These are phyloP conservation scores for Anguilla rostrata DNA, from an alignment of 2,113 vertebrate species.

Conservation along the genomic window DNA sequence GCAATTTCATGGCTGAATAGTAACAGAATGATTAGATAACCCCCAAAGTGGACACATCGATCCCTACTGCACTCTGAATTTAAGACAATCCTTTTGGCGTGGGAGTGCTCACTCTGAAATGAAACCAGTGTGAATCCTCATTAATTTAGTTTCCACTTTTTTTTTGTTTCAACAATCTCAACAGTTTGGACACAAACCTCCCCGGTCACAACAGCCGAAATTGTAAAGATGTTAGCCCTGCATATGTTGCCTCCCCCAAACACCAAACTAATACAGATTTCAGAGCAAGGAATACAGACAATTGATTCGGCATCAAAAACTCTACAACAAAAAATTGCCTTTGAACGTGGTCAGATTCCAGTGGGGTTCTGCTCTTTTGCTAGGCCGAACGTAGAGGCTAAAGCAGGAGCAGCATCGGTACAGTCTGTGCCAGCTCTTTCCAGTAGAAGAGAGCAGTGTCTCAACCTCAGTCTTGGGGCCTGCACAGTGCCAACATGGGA, in stretches of 20 bases:
- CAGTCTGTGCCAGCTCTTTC: too few species aligned
- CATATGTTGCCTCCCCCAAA: neutral
- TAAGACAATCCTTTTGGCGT: neutral
- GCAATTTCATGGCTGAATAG: conserved; percentile 10
- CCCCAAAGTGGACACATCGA: neutral
- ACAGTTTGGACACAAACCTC: neutral
- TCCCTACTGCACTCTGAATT: neutral
- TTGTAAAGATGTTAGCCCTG: neutral
- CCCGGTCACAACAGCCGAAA: too few species aligned
- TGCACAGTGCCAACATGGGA: too few species aligned
- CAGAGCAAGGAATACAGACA: neutral
- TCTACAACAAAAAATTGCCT: too few species aligned
- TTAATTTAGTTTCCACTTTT: too few species aligned
- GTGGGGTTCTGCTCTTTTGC: too few species aligned
- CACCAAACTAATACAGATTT: neutral
- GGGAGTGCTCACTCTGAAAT: neutral
- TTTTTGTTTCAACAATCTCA: neutral
- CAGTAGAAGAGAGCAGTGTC: too few species aligned
- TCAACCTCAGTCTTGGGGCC: too few species aligned
- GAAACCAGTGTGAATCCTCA: neutral
- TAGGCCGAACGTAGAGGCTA: too few species aligned
- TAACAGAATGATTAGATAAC: neutral
- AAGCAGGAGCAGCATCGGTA: too few species aligned
- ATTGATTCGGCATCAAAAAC: too few species aligned
- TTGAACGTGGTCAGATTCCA: too few species aligned